A percentile compares a stretch with the other conserved stretches of the same genome.
These are phyloP conservation scores for Trochalopteron elliotii DNA, from an alignment of 2,113 vertebrate species.

Conservation along the genomic window DNA sequence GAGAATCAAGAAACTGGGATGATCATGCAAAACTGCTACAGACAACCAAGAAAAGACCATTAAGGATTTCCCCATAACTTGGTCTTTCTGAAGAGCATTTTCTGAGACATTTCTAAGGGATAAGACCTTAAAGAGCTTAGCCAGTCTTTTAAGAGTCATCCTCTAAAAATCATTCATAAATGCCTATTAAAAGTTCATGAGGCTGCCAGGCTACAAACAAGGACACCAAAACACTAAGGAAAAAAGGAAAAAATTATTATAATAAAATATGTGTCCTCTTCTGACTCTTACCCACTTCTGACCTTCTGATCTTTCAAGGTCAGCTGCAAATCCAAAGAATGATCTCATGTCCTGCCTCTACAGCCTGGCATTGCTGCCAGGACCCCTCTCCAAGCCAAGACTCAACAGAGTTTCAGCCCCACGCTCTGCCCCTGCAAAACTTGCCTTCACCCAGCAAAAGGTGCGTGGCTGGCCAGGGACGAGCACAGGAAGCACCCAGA, in stretches of 20 bases:
- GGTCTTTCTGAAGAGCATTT: background rate
- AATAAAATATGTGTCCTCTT: background rate
- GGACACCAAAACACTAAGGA: background rate
- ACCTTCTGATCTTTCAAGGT: background rate
- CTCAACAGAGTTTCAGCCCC: background rate
- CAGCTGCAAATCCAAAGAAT: background rate
- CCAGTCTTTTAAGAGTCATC: background rate
- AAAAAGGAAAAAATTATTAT: background rate
- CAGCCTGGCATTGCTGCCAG: background rate
- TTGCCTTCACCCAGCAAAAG: accelerated
- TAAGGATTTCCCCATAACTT: background rate
- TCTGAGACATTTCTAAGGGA: background rate
- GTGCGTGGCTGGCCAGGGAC: accelerated
- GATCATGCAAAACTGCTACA: background rate
- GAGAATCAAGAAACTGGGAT: background rate
- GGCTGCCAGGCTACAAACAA: background rate
- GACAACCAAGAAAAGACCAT: background rate
- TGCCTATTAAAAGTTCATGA: background rate
- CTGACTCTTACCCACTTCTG: background rate
- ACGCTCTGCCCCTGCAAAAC: background rate
- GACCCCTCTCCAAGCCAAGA: background rate
- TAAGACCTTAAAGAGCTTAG: background rate
- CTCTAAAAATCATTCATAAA: slow-evolving; percentile 4
- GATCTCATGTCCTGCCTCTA: background rate
- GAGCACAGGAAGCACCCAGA: accelerated